These are phyloP conservation scores for Montipora cactus DNA, from an alignment of 64 coral and sea anemone genomes.

Conservation along the genomic window DNA sequence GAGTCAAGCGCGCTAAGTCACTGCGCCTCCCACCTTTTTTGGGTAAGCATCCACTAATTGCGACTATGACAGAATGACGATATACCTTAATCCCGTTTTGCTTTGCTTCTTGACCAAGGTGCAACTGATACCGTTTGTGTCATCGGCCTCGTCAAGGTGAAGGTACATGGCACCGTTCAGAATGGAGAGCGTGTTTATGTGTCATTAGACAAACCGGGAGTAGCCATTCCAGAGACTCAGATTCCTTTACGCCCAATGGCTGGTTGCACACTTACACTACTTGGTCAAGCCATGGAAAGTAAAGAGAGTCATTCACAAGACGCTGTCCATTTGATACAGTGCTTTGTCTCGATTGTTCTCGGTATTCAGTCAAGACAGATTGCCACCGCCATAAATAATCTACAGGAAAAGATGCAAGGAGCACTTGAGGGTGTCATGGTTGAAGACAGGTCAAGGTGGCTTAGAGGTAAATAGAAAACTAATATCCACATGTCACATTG, in stretches of 20 bases:
- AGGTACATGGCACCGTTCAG: slow-evolving; percentile 83
- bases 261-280: slow-evolving; percentile 37
- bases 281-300: slow-evolving; percentile 87
- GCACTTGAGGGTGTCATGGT: slow-evolving; percentile 60
- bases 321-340: slow-evolving; percentile 61
- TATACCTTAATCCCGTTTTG: too few relatives aligned
- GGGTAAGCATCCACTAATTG: too few relatives aligned
- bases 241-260: slow-evolving; percentile 60
- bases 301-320: slow-evolving; percentile 31
- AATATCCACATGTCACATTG: too few relatives aligned
- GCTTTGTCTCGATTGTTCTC: slow-evolving; percentile 94
- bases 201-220: slow-evolving; percentile 70
- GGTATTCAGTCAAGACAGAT: slow-evolving; percentile 86
- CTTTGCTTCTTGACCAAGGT: slow-evolving; percentile 11
- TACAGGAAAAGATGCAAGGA: slow-evolving; percentile 38
- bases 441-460: slow-evolving; percentile 70
- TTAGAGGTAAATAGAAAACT: slow-evolving; percentile 35
- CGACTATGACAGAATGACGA: too few relatives aligned
- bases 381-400: slow-evolving; percentile 57
- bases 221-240: slow-evolving; percentile 84
- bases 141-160: slow-evolving; percentile 91
- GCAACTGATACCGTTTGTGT: slow-evolving; percentile 91
- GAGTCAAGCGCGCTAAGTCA: too few relatives aligned
- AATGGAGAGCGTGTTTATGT: slow-evolving; percentile 93
- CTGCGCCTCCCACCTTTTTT: too few relatives aligned